Evolutionary conservation across 2,113 vertebrate species (phyloP), one percentile per base, ranked within the genome.

Genomic region (Callaeas wilsoni): DNA sequence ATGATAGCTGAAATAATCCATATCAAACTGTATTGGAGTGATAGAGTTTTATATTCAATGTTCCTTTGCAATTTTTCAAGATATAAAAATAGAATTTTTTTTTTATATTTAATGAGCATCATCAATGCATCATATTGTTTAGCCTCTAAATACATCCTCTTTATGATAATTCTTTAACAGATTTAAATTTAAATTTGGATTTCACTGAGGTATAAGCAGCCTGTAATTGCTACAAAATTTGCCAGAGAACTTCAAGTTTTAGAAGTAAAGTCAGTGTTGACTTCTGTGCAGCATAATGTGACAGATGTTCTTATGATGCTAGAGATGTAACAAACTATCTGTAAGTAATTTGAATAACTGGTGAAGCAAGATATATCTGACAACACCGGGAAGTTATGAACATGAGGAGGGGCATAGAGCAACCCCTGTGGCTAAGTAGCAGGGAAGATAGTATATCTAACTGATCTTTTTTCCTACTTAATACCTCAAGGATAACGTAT

Each of bases 301-400:
- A 85, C 96, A 97, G 95, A 94, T 96, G 92, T 94, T 97, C 60
- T 81, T 80, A 75, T 79, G 81, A 97, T 96, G 75, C 62, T 89
- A 79, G 70, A 82, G 76, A 82, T 77, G 82, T 62, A 91, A 83
- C 74, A 96, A 96, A 74, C 67, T 94, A 56, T 94, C 92, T 95
- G 90, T 77, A 81, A 97, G 37, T 93, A 96, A 97, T 95, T 62
- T 95, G 64, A 90, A 93, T 93, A 94, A 94, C 93, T 95, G 93
- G 86, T 96, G 90, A 96, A 96, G 80, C 93, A 94, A 81, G 94
- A 89, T 90, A 12, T 84, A 89, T 84, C 89, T 95, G 83, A 94
- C 93, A 96, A 89, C 49, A 91, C 73, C 12, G 25, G 50, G 50
- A 93, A 85, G 47, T 71, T 56, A 53, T 25, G 67, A 82, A 83